Percentiles rank a stretch among this genome's conserved stretches.
Conservation (phyloP, 2,888 invertebrate genomes). For the Polyploca ridens region DNA sequence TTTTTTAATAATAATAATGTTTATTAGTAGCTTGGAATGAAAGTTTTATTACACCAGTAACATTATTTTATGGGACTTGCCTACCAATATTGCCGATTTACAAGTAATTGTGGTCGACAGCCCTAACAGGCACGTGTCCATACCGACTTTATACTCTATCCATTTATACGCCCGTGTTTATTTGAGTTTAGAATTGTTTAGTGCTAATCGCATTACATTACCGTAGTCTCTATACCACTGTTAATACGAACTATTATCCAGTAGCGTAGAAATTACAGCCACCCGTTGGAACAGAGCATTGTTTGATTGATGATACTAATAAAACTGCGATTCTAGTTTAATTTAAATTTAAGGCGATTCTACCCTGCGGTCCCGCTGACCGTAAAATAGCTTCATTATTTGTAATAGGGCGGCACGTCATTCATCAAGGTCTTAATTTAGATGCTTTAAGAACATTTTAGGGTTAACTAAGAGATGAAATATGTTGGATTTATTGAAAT, state of each 20-base stretch:
- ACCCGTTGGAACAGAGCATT: conserved; percentile 66
- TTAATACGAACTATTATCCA: conserved; percentile 61
- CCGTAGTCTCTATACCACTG: conserved; percentile 47
- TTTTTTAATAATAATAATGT: too few species aligned
- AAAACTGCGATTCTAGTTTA: conserved; percentile 83
- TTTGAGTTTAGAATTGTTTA: conserved; percentile 75
- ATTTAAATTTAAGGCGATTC: conserved; percentile 84
- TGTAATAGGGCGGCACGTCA: conserved; percentile 56
- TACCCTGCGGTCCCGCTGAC: conserved; percentile 72
- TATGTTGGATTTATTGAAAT: not conserved
- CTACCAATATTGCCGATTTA: conserved; percentile 17
- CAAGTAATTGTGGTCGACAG: conserved; percentile 31
- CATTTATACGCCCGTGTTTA: conserved; percentile 80
- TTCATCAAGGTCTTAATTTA: conserved; percentile 50
- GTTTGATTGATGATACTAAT: conserved; percentile 84
- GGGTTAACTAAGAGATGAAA: not conserved
- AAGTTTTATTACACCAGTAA: not conserved
- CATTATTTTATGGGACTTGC: conserved; percentile 15
- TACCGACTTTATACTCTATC: conserved; percentile 76
- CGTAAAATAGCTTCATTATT: conserved; percentile 77
- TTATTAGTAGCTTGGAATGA: too few species aligned
- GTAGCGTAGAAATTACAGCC: conserved; percentile 38
- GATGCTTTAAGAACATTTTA: not conserved
- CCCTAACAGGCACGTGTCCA: conserved; percentile 70
- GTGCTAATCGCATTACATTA: conserved; percentile 46